phyloP scores from a whole-genome alignment of 1,140 invertebrate genomes.

The Polyergus mexicanus region DNA sequence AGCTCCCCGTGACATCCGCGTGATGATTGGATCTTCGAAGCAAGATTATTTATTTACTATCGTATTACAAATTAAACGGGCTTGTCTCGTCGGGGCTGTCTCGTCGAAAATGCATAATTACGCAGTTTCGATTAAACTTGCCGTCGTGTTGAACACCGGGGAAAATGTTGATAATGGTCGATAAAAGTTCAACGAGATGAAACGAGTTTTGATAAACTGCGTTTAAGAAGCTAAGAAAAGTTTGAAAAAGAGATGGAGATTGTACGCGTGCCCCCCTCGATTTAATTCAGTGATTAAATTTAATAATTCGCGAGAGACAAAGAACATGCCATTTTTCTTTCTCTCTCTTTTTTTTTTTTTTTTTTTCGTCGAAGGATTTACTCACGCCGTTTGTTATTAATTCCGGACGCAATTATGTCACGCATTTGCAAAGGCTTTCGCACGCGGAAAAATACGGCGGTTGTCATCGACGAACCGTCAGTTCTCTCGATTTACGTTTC shows the following conservation, averaged over 20 bases:
- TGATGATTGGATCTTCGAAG: constrained; percentile 39
- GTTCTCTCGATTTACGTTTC: constrained; percentile 47
- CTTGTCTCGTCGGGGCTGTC: not conserved
- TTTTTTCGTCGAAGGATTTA: not conserved
- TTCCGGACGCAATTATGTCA: constrained; percentile 39
- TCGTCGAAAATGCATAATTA: constrained; percentile 33
- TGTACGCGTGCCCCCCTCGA: not conserved
- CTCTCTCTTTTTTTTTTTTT: no score
- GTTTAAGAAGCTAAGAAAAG: constrained; percentile 39
- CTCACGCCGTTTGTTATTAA: constrained; percentile 44
- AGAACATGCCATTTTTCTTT: not conserved
- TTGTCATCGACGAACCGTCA: constrained; percentile 36
- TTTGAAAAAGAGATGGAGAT: constrained; percentile 40
- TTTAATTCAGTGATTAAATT: constrained; percentile 56
- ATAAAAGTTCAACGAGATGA: constrained; percentile 43
- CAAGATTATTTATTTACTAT: constrained; percentile 58
- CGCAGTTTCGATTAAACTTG: constrained; percentile 32
- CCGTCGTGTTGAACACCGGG: not conserved
- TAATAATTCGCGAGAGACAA: constrained; percentile 26
- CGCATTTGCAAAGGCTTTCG: constrained; percentile 40
- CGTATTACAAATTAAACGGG: constrained; percentile 33
- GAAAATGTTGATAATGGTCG: constrained; percentile 45
- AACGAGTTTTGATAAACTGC: constrained; percentile 60
- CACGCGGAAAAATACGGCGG: constrained; percentile 29
- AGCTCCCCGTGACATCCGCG: not conserved